Evolutionary conservation across 1,140 invertebrate genomes (phyloP), one percentile per base, ranked within the genome.

Genomic region (Branchinecta lindahli): DNA sequence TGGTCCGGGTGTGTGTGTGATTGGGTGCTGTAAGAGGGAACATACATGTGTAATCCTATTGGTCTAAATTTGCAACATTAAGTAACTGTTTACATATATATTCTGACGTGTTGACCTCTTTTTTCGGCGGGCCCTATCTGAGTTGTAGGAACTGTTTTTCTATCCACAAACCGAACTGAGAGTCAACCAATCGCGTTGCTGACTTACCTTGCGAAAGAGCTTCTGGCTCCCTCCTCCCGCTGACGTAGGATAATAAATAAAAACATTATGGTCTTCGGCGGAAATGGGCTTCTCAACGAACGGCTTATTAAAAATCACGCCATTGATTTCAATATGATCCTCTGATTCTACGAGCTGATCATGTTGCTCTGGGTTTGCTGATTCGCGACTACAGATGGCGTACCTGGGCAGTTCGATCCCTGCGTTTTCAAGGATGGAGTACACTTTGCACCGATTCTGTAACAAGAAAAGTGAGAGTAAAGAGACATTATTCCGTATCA

Each of bases 221-320:
- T 94, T 83, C 78, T 99, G 96, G 78, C 92, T 95, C 4, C 96
- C 96, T 5, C 90, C 90, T 5, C 97, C 97, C n/a, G 96, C 97
- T 6, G 92, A 94, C 6, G 93, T 94, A 0, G 96, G 97, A 82
- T 98, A 99, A 80, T 99, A 99, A 75, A 99, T 99, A 79, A 98
- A 98, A 77, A 99, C 97, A 79, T 99, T 99, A 79, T 99, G 97
- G 82, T 99, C 96, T 82, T 99, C 97, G 0, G 97, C 97, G 21
- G 92, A 96, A 61, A 96, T 87, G 0, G 95, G 95, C 78, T 98
- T 98, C 79, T 99, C 97, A 0, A 99, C 97, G 83, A 99, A 99
- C 0, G 97, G 97, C 78, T 98, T 99, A 77, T 97, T 96, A 77
- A 99, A 99, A 4, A 91, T 87, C 33, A 94, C 86, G 7, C 95